Conservation (phyloP, 1,140 invertebrate genomes). For the Coenobita brevimanus region DNA sequence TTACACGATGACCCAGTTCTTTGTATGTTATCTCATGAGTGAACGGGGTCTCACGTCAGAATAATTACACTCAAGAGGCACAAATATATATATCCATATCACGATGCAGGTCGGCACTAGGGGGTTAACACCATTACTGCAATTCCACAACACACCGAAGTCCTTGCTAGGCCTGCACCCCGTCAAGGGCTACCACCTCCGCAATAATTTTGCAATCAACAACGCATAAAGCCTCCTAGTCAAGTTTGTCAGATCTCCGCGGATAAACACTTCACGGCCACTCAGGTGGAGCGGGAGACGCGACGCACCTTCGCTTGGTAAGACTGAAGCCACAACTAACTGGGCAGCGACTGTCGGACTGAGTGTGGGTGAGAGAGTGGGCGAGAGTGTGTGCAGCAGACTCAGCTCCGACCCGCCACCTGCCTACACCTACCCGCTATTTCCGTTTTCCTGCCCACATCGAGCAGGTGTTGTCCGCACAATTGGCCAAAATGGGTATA, state of each 20-base stretch:
- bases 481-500: constrained; percentile 19
- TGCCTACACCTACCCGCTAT: constrained; percentile 38
- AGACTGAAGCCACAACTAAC: constrained; percentile 15
- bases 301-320: background rate
- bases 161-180: too few species aligned
- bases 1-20: too few species aligned
- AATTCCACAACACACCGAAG: too few species aligned
- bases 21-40: too few species aligned
- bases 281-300: background rate
- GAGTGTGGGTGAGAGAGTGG: constrained; percentile 48
- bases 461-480: constrained; percentile 42
- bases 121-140: too few species aligned
- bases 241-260: background rate
- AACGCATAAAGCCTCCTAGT: too few species aligned
- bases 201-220: too few species aligned
- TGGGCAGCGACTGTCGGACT: background rate
- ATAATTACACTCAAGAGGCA: too few species aligned
- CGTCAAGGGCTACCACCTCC: too few species aligned
- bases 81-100: too few species aligned
- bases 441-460: constrained; percentile 50
- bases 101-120: too few species aligned
- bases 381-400: constrained; percentile 27
- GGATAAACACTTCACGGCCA: background rate
- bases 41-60: too few species aligned
- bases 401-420: background rate